Evolutionary conservation across 1,140 invertebrate genomes (phyloP), one percentile per base, ranked within the genome.

Genomic region (Mamestra configurata): DNA sequence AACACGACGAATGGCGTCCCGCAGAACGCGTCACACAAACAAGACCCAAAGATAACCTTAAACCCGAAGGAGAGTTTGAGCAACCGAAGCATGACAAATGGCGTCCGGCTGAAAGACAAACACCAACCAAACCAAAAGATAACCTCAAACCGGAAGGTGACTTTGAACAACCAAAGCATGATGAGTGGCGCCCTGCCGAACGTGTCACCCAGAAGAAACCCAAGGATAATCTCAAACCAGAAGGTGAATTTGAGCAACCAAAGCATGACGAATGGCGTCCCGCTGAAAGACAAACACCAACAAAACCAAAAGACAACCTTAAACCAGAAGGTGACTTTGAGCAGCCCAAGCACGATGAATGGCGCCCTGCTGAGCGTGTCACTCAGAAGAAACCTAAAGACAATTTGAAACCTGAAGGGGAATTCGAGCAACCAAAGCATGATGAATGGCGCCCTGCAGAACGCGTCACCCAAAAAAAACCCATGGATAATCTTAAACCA

Each of bases 111-210:
- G 97, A 97, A 84, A 88, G 96, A 64, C 95, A 93, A 22, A 88
- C 87, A 51, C 95, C 94, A 43, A 96, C 93, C 71, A 95, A 95
- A 77, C 96, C 96, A 0, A 88, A 95, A 79, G 96, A 97, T 80
- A 97, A 97, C 90, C 83, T 97, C 1, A 88, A 90, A 55, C 93
- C 95, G 11, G 95, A 96, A 87, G 96, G 96, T 3, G 95, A 96
- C 1, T 96, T 96, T 84, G 91, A 96, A 49, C 89, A 90, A 84
- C 93, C 93, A 0, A 80, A 91, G 84, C 82, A 88, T 35, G 80
- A 88, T 11, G 46, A 89, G 72, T 90, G 88, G 86, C 86, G 88
- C 22, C 95, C 95, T 5, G 94, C 92, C 49, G 96, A 96, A 64
- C 80, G 91, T 15, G 93, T 89, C 40, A 89, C 89, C 82, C 92